Percentiles rank a stretch among this genome's conserved stretches.
These are phyloP conservation scores for Phylloscopus whistleri DNA, from an alignment of 2,113 vertebrate genomes.

Conservation along the genomic window DNA sequence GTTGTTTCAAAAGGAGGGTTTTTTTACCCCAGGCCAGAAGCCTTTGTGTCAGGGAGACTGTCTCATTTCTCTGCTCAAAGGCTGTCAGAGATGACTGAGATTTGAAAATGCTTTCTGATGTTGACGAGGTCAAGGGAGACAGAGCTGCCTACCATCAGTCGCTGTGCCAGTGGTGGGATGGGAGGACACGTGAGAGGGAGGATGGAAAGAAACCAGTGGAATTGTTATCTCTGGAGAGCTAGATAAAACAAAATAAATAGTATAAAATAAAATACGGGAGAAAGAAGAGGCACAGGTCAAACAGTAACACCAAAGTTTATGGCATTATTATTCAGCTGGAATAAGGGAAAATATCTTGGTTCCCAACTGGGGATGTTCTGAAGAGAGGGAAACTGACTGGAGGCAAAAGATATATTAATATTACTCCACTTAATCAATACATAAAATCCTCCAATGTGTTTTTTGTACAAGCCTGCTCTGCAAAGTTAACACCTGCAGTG, in stretches of 20 bases:
- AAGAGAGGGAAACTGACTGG: slow-evolving; percentile 72
- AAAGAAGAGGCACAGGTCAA: slow-evolving; percentile 63
- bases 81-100: slow-evolving; percentile 84
- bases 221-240: slow-evolving; percentile 58
- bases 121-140: slow-evolving; percentile 82
- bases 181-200: slow-evolving; percentile 61
- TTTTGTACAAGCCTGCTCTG: slow-evolving; percentile 63
- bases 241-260: slow-evolving; percentile 49
- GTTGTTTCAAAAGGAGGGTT: slow-evolving; percentile 80
- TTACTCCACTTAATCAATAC: slow-evolving; percentile 81
- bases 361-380: slow-evolving; percentile 71
- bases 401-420: slow-evolving; percentile 83
- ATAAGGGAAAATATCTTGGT: slow-evolving; percentile 68
- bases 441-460: slow-evolving; percentile 75
- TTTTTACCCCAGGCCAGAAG: slow-evolving; percentile 82
- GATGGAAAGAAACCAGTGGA: slow-evolving; percentile 40
- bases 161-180: slow-evolving; percentile 59
- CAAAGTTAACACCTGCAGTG: slow-evolving; percentile 66
- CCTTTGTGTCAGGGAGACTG: slow-evolving; percentile 83
- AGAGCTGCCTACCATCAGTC: slow-evolving; percentile 73
- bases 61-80: slow-evolving; percentile 85
- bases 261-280: slow-evolving; percentile 8
- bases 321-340: slow-evolving; percentile 72
- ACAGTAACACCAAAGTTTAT: slow-evolving; percentile 65
- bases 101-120: slow-evolving; percentile 83